A percentile compares a stretch with the other conserved stretches of the same genome.
phyloP scores from a whole-genome alignment of 2,113 vertebrate genomes.

The Pelodiscus sinensis region DNA sequence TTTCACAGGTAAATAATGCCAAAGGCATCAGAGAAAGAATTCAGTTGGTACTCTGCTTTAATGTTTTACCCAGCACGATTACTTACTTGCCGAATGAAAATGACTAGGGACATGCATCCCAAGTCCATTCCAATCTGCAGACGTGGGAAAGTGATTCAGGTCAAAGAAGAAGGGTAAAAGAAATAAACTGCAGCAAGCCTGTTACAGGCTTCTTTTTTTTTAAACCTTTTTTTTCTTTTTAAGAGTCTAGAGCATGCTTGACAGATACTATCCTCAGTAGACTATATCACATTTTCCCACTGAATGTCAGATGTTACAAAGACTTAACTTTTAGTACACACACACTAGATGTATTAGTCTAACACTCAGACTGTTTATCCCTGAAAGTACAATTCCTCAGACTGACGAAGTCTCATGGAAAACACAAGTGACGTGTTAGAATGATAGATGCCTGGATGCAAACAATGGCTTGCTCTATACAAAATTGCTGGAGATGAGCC shows the following conservation, averaged over 20 bases:
- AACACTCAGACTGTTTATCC: background rate
- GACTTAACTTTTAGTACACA: background rate
- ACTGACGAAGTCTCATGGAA: background rate
- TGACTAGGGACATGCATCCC: background rate
- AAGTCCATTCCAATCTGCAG: background rate
- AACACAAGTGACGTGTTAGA: background rate
- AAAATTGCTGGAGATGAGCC: background rate
- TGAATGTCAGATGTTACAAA: background rate
- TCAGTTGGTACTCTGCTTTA: background rate
- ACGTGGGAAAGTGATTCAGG: background rate
- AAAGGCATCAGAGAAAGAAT: background rate
- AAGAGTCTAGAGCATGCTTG: background rate
- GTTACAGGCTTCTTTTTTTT: rapidly evolving
- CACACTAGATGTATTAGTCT: background rate
- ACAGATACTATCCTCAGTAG: background rate
- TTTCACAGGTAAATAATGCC: rapidly evolving
- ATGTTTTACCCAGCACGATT: background rate
- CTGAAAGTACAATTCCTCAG: background rate
- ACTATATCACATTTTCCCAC: rapidly evolving
- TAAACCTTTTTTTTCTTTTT: background rate
- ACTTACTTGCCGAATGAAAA: background rate
- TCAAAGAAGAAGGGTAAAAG: background rate
- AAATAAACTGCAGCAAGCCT: background rate
- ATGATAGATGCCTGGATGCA: rapidly evolving
- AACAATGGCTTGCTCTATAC: rapidly evolving